A percentile compares a stretch with the other conserved stretches of the same genome.
Conservation (phyloP, 2,888 invertebrate species). For the Macaria liturata region DNA sequence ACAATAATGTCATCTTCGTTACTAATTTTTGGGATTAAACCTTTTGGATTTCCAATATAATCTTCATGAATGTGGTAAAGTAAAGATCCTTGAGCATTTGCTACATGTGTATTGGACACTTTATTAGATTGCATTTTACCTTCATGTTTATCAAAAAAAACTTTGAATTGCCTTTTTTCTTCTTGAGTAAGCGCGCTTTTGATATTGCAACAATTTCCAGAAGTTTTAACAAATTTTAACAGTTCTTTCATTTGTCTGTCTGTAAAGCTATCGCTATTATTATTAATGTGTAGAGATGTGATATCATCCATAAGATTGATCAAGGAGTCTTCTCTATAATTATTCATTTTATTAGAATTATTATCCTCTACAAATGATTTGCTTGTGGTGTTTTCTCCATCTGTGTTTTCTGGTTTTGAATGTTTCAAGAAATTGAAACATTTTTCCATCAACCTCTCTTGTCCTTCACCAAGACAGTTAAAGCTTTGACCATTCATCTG, state of each 20-base stretch:
- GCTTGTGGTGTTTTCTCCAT: not conserved
- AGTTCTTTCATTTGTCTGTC: slow-evolving; percentile 28
- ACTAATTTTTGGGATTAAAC: slow-evolving; percentile 4
- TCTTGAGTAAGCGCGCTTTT: not conserved
- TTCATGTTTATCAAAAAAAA: slow-evolving; percentile 29
- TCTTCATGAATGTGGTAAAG: not conserved
- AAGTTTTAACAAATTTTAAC: slow-evolving; percentile 21
- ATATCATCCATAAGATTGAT: slow-evolving; percentile 18
- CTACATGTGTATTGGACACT: not conserved
- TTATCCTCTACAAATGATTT: not conserved
- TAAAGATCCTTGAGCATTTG: not conserved
- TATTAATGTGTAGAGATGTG: not conserved
- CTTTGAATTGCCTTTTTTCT: slow-evolving; percentile 13
- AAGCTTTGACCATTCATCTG: not conserved
- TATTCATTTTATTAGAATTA: not conserved
- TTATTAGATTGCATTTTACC: slow-evolving; percentile 1
- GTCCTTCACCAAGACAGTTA: not conserved
- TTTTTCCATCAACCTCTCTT: not conserved
- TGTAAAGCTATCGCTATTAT: slow-evolving; percentile 16
- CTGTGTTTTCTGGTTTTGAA: not conserved
- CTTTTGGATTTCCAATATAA: slow-evolving; percentile 1
- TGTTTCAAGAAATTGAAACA: not conserved
- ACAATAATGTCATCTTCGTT: not conserved
- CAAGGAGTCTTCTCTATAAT: slow-evolving; percentile 11
- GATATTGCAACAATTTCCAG: not conserved